A percentile compares a stretch with the other conserved stretches of the same genome.
phyloP scores from a whole-genome alignment of 2,113 vertebrate species.

The Ceratotherium simum region DNA sequence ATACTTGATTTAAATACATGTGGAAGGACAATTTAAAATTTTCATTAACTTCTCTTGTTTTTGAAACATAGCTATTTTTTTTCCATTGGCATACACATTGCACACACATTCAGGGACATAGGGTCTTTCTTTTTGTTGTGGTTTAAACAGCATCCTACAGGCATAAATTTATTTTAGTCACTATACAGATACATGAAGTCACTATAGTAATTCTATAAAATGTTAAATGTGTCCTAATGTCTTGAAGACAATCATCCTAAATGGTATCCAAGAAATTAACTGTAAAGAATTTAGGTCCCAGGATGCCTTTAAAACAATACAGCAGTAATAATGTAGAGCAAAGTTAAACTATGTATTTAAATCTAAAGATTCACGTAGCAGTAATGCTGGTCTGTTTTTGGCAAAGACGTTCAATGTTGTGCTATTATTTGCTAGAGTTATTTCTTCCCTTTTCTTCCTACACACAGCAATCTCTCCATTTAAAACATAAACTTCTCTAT shows the following conservation, averaged over 20 bases:
- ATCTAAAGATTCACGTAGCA: constrained; percentile 28
- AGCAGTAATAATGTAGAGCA: constrained; percentile 23
- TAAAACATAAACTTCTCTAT: constrained; percentile 52
- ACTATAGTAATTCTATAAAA: constrained; percentile 65
- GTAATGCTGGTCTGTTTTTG: not conserved
- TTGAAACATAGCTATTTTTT: constrained; percentile 43
- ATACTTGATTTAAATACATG: constrained; percentile 78
- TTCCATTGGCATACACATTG: not conserved
- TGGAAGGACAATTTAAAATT: constrained; percentile 70
- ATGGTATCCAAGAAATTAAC: constrained; percentile 67
- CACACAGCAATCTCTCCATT: constrained; percentile 35
- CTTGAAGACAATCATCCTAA: constrained; percentile 52
- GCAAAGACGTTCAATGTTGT: not conserved
- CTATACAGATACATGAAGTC: constrained; percentile 51
- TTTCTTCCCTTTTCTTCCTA: constrained; percentile 59
- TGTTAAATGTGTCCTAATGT: constrained; percentile 60
- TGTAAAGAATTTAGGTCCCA: constrained; percentile 62
- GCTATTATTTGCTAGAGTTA: constrained; percentile 59
- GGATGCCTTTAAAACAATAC: constrained; percentile 57
- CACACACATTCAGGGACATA: constrained; percentile 6
- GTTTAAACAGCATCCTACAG: constrained; percentile 61
- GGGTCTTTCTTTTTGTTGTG: constrained; percentile 60
- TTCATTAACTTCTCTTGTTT: constrained; percentile 68
- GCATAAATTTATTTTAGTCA: constrained; percentile 61
- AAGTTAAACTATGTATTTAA: constrained; percentile 69